These are phyloP conservation scores for Callopanchax toddi DNA, from an alignment of 2,113 vertebrate genomes.

Conservation along the genomic window DNA sequence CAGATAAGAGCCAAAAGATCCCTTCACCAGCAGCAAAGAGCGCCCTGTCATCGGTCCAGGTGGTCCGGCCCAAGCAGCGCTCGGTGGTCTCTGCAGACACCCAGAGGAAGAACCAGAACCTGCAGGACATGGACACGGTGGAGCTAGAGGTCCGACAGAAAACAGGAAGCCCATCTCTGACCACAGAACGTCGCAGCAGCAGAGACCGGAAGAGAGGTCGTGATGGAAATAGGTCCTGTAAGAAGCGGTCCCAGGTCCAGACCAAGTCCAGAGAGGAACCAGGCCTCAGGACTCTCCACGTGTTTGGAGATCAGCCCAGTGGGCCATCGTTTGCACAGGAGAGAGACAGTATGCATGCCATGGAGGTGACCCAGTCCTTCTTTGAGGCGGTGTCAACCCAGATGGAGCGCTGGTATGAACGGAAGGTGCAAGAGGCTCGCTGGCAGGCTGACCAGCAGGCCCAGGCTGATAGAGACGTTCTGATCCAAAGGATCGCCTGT, in stretches of 20 bases:
- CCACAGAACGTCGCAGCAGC: conserved; percentile 59
- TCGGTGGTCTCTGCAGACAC: conserved; percentile 49
- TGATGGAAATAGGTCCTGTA: conserved; percentile 83
- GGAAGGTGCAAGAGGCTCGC: conserved; percentile 92
- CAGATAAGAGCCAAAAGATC: conserved; percentile 73
- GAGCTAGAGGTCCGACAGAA: conserved; percentile 55
- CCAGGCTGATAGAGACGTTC: conserved; percentile 82
- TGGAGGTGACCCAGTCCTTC: conserved; percentile 95
- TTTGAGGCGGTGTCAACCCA: conserved; percentile 94
- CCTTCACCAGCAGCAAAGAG: conserved; percentile 48
- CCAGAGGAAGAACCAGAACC: conserved; percentile 73
- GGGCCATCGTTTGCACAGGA: conserved; percentile 63
- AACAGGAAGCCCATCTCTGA: conserved; percentile 66
- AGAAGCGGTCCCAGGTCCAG: conserved; percentile 78
- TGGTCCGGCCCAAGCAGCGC: conserved; percentile 90
- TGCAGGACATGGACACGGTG: conserved; percentile 49
- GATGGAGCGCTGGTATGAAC: conserved; percentile 98
- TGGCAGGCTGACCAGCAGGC: conserved; percentile 88
- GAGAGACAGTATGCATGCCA: conserved; percentile 84
- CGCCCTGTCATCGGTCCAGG: conserved; percentile 75
- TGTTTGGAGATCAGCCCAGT: conserved; percentile 35
- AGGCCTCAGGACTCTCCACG: conserved; percentile 55
- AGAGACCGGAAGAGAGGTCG: conserved; percentile 71
- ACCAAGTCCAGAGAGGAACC: conserved; percentile 67
- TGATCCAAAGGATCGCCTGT: conserved; percentile 86